Conservation (phyloP, 2,888 invertebrate species). For the Masnerella sp. region DNA sequence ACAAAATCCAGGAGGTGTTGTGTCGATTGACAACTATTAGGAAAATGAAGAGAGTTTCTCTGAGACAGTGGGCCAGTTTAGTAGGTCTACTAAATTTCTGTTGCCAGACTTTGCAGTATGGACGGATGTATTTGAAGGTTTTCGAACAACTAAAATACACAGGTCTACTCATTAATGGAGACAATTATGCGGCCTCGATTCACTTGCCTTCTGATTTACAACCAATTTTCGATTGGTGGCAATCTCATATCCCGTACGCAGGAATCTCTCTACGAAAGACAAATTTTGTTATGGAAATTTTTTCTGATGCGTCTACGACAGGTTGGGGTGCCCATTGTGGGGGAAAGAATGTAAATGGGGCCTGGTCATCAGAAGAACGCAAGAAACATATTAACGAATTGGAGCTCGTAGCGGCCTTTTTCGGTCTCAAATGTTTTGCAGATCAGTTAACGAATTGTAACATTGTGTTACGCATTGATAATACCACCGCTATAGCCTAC, state of each 20-base stretch:
- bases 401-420: slow-evolving; percentile 40
- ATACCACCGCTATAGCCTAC: slow-evolving; percentile 41
- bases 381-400: slow-evolving; percentile 40
- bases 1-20: no score
- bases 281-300: slow-evolving; percentile 23
- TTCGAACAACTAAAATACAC: background rate
- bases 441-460: slow-evolving; percentile 6
- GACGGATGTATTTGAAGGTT: slow-evolving; percentile 3
- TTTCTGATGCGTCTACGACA: slow-evolving; percentile 35
- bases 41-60: no score
- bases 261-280: background rate
- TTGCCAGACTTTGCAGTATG: background rate
- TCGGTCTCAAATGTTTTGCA: slow-evolving; percentile 43
- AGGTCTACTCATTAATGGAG: background rate
- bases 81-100: slow-evolving; percentile 2
- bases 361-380: slow-evolving; percentile 24
- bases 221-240: background rate
- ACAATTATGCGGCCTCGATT: background rate
- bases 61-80: slow-evolving; percentile 14
- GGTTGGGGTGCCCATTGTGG: slow-evolving; percentile 38
- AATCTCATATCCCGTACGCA: background rate
- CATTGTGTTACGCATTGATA: slow-evolving; percentile 46
- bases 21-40: no score
- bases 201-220: background rate
- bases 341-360: slow-evolving; percentile 5